These are phyloP conservation scores for Pipistrellus pygmaeus DNA, from an alignment of 2,797 vertebrate species.

Conservation along the genomic window DNA sequence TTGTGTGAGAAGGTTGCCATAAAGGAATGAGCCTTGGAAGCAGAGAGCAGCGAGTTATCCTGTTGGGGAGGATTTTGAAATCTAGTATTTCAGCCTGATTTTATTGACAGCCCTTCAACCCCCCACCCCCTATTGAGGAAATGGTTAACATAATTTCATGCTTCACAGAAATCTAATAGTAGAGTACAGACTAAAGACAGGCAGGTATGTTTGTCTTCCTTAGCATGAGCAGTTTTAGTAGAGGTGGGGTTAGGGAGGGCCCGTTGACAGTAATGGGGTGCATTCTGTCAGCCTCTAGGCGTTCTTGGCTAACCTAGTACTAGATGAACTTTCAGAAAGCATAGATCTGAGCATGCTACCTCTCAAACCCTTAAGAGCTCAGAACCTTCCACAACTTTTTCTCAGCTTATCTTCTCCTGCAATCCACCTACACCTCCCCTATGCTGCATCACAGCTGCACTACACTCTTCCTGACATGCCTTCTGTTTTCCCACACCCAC, in stretches of 20 bases:
- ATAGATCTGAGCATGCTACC: not conserved
- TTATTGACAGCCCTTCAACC: not conserved
- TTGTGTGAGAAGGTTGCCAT: not conserved
- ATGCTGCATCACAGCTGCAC: not conserved
- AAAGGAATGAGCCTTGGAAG: not conserved
- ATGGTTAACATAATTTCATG: not conserved
- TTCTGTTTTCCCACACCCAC: not conserved
- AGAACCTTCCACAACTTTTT: not conserved
- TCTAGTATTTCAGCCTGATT: not conserved
- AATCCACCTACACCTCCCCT: not conserved
- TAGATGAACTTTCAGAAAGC: not conserved
- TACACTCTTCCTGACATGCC: fast-evolving
- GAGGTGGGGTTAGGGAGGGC: not conserved
- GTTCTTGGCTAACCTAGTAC: not conserved
- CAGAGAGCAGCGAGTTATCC: not conserved
- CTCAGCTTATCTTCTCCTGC: not conserved
- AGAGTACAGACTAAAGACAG: not conserved
- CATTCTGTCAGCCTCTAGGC: not conserved
- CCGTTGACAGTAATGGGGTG: no score
- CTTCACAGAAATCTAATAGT: not conserved
- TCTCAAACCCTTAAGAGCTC: not conserved
- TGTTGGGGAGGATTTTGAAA: not conserved
- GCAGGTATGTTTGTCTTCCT: not conserved
- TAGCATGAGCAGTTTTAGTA: not conserved
- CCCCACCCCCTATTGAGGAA: not conserved